Evolutionary conservation across 2,113 vertebrate genomes (phyloP), one percentile per base, ranked within the genome.

Genomic region (Sterna hirundo): DNA sequence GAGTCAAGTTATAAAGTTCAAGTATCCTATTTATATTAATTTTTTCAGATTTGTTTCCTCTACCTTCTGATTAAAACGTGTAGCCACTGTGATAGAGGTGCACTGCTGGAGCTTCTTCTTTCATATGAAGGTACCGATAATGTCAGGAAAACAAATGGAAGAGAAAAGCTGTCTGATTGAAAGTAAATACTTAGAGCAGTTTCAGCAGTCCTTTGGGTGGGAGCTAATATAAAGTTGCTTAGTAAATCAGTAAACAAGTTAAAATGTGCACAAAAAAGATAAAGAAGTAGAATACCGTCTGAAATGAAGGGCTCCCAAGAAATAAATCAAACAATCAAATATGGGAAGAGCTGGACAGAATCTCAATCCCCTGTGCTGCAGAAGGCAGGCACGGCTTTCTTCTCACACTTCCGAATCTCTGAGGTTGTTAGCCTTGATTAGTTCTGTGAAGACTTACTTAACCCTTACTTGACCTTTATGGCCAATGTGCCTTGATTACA

Each of bases 101-200:
- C 89, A 74, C 81, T 86, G 93, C 85, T 93, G 65, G 81, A 96
- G 88, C 89, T 93, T 15, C 96, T 96, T 90, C 91, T 86, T 97
- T 94, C 88, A 75, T 93, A 71, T 70, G 93, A 94, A 95, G 79
- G 78, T 89, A 83, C 88, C 0, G 95, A 97, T 98, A 97, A 93
- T 95, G 97, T 97, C 97, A 97, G 88, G 95, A 95, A 97, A 98
- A 97, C 93, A 98, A 97, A 97, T 97, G 96, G 86, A 96, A 94
- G 95, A 94, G 90, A 96, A 95, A 86, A 95, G 91, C 91, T 95
- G 69, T 96, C 94, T 97, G 95, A 97, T 95, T 96, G 96, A 97
- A 97, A 98, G 96, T 94, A 97, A 97, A 97, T 96, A 97, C 95
- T 95, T 97, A 58, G 91, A 96, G 87, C 89, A 93, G 88, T 93